Evolutionary conservation across 2,113 vertebrate species (phyloP).

Genomic region (Rousettus leschenaultii): DNA sequence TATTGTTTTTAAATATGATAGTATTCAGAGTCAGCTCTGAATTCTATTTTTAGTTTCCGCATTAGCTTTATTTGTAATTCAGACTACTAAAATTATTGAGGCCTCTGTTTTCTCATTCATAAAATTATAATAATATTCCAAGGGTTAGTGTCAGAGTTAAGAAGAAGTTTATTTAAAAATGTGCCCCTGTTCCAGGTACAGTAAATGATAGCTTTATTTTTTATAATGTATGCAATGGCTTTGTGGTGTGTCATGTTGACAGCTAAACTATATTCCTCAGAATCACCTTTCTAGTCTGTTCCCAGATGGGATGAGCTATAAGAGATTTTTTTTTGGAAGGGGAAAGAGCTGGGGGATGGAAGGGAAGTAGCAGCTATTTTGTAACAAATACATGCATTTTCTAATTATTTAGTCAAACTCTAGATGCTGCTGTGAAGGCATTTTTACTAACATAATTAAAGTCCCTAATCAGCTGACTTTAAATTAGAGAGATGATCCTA

Average conservation of each 20-base stretch:
- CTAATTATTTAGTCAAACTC: background rate
- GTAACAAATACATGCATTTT: background rate
- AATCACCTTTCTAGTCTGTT: background rate
- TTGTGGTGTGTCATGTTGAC: background rate
- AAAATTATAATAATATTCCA: conserved; percentile 11
- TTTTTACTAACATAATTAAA: background rate
- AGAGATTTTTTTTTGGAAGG: background rate
- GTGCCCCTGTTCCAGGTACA: background rate
- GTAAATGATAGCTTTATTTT: background rate
- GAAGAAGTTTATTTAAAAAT: background rate
- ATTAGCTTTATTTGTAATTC: background rate
- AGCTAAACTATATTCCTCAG: background rate
- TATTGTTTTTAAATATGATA: background rate
- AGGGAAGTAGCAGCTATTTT: background rate
- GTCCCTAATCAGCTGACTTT: background rate
- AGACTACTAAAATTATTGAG: background rate
- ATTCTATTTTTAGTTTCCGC: background rate
- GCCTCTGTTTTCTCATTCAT: background rate
- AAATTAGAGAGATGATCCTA: background rate
- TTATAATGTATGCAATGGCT: background rate
- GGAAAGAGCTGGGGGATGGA: background rate
- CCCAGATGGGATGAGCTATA: background rate
- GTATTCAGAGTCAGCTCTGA: background rate
- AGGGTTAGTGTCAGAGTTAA: background rate
- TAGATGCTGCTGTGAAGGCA: background rate